Conservation (phyloP, 2,888 invertebrate species). For the Brassicogethes aeneus region DNA sequence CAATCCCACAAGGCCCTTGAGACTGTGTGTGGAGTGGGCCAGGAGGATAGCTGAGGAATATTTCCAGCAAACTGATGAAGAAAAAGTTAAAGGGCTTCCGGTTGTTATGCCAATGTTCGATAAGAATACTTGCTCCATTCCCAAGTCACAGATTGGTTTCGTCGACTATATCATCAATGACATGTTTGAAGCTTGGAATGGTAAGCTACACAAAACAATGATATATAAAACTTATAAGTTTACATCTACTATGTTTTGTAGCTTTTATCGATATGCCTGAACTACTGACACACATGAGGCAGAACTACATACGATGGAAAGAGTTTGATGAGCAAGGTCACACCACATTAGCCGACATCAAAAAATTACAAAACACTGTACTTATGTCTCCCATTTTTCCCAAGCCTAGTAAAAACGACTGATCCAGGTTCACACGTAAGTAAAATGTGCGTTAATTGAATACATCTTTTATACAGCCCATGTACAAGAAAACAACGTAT, state of each 20-base stretch:
- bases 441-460: too few relatives aligned
- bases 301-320: slow-evolving; percentile 88
- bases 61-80: slow-evolving; percentile 95
- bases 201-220: slow-evolving; percentile 42
- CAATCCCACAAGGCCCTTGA: slow-evolving; percentile 85
- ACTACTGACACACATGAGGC: slow-evolving; percentile 71
- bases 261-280: slow-evolving; percentile 92
- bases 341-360: slow-evolving; percentile 61
- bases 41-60: slow-evolving; percentile 95
- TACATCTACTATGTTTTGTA: slow-evolving; percentile 36
- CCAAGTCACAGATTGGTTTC: slow-evolving; percentile 95
- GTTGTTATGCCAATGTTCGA: slow-evolving; percentile 99
- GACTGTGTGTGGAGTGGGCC: slow-evolving; percentile 86
- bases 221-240: too few relatives aligned
- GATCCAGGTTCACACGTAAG: slow-evolving; percentile 30
- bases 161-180: slow-evolving; percentile 96
- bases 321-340: slow-evolving; percentile 71
- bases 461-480: too few relatives aligned
- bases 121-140: slow-evolving; percentile 87
- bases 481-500: too few relatives aligned
- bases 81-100: slow-evolving; percentile 78
- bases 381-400: slow-evolving; percentile 26
- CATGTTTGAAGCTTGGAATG: slow-evolving; percentile 97
- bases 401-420: slow-evolving; percentile 17
- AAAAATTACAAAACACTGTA: slow-evolving; percentile 38